Base-by-base conservation (phyloP, 37 sponge, comb jelly and placozoan genomes). In the Eunapius fragilis region DNA sequence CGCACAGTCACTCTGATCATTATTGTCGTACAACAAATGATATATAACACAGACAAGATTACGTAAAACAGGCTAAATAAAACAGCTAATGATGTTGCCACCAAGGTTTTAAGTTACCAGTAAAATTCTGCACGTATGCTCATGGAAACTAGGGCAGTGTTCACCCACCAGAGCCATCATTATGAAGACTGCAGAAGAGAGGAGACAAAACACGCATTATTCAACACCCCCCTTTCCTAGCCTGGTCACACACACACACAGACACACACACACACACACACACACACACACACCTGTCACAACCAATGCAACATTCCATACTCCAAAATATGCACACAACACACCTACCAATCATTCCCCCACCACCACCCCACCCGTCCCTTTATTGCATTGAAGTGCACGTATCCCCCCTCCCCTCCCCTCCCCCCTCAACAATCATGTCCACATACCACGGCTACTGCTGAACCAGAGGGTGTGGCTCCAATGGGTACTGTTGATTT, bases 381-480 rank as follows among this genome's bases (percentile, higher is more conserved):
- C n/a, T n/a, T n/a, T n/a, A n/a, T n/a, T n/a, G n/a, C n/a, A n/a
- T n/a, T n/a, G n/a, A n/a, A n/a, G n/a, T n/a, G n/a, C n/a, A n/a
- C n/a, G n/a, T n/a, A n/a, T n/a, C n/a, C n/a, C n/a, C n/a, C n/a
- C n/a, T n/a, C n/a, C n/a, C n/a, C n/a, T n/a, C n/a, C n/a, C n/a
- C n/a, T n/a, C n/a, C n/a, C n/a, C n/a, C n/a, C n/a, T n/a, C n/a
- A n/a, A n/a, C n/a, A n/a, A n/a, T n/a, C n/a, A n/a, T n/a, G n/a
- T n/a, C 76, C n/a, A 4, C 58, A 58, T 58, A 58, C 58, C 58
- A 58, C 58, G 14, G 58, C 58, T 2, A 58, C 58, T 11, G 58
- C 58, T 13, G 58, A 58, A 58, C 92, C 92, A 28, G 71, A 28
- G 11, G 92, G 92, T 69, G 92, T 91, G 26, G 58, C 82, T 45